Conservation (phyloP, 2,797 vertebrate genomes). For the Xiphorhynchus erythropygius region DNA sequence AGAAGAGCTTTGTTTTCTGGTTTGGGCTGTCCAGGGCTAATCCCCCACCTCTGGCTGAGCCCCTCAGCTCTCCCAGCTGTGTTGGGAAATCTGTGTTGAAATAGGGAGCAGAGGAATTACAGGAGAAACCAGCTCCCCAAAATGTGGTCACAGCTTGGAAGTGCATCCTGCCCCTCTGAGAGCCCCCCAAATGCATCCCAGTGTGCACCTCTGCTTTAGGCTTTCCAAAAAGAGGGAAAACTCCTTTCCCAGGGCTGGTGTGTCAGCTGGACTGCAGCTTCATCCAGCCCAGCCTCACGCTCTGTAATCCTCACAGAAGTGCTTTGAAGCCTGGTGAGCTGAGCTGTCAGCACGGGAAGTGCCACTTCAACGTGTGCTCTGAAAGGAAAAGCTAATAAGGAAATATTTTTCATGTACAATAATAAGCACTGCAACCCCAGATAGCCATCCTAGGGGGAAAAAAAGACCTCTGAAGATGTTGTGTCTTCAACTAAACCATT, state of each 20-base stretch:
- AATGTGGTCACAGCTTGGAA: neutral
- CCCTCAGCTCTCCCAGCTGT: neutral
- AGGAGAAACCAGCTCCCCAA: neutral
- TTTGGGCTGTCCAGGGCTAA: neutral
- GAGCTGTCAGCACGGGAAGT: neutral
- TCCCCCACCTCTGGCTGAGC: neutral
- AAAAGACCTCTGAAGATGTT: neutral
- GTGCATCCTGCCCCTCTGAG: neutral
- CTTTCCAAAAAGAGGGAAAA: neutral
- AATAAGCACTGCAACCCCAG: neutral
- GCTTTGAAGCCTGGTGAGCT: neutral
- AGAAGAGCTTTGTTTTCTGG: neutral
- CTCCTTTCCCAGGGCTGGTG: neutral
- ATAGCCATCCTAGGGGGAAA: neutral
- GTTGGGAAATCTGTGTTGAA: neutral
- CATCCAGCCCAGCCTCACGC: neutral
- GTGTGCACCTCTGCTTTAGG: neutral
- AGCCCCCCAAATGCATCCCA: neutral
- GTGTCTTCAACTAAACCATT: neutral
- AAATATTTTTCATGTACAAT: neutral
- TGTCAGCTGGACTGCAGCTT: constrained; percentile 1
- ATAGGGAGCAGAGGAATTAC: neutral
- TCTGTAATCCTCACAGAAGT: neutral
- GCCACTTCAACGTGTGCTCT: neutral
- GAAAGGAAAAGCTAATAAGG: constrained; percentile 15